Conservation (phyloP, 2,797 vertebrate species). For the Philypnodon macrostomus region DNA sequence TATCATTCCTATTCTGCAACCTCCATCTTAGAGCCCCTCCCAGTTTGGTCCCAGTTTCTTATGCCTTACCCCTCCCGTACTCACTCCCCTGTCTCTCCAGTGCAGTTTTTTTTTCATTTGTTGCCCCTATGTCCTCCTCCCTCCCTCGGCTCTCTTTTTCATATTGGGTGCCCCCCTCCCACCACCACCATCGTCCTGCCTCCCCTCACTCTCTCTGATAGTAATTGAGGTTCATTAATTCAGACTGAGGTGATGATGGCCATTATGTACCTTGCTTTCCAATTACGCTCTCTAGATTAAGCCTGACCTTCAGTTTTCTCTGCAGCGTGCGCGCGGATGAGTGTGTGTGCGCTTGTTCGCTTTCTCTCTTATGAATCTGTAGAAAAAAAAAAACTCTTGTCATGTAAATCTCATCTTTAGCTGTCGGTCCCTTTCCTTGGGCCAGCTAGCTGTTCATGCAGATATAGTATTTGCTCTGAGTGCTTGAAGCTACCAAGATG, state of each 20-base stretch:
- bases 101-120: constrained; percentile 65
- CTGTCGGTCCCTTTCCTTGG: constrained; percentile 67
- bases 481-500: constrained; percentile 65
- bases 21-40: constrained; percentile 59
- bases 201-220: constrained; percentile 73
- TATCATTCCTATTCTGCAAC: constrained; percentile 70
- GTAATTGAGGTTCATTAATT: constrained; percentile 90
- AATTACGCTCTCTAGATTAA: constrained; percentile 99
- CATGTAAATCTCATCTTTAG: constrained; percentile 76
- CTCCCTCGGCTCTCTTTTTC: constrained; percentile 64
- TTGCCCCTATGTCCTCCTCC: constrained; percentile 69
- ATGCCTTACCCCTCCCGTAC: constrained; percentile 63
- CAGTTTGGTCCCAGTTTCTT: constrained; percentile 65
- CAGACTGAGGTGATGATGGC: constrained; percentile 97
- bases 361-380: constrained; percentile 71
- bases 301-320: constrained; percentile 97
- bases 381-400: constrained; percentile 72
- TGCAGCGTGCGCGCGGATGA: constrained; percentile 59
- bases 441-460: constrained; percentile 62
- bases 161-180: constrained; percentile 65
- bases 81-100: constrained; percentile 42
- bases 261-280: constrained; percentile 99
- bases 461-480: constrained; percentile 64
- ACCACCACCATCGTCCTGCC: constrained; percentile 57
- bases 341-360: constrained; percentile 42